Conservation (phyloP, 2,113 vertebrate genomes). For the Petaurus breviceps region DNA sequence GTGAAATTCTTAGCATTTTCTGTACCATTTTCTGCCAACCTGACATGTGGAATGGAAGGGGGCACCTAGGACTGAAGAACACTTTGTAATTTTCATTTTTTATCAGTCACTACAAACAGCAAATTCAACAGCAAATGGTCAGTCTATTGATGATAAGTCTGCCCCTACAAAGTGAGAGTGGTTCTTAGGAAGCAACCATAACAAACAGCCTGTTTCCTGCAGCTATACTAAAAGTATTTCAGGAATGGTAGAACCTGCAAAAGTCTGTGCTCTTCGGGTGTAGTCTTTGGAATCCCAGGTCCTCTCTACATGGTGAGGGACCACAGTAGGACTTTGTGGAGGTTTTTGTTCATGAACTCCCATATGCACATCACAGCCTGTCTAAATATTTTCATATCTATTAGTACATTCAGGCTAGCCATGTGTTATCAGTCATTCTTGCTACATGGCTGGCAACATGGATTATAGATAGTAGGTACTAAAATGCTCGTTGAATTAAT, state of each 20-base stretch:
- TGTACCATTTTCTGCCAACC: neutral
- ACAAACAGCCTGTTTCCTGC: neutral
- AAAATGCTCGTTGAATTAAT: neutral
- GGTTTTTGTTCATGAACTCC: neutral
- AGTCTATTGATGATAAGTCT: neutral
- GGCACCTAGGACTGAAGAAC: neutral
- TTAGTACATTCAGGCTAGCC: neutral
- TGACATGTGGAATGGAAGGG: neutral
- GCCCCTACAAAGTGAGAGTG: neutral
- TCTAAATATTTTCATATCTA: neutral
- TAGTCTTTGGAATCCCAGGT: neutral
- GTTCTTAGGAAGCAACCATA: neutral
- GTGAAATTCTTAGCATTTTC: neutral
- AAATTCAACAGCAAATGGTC: neutral
- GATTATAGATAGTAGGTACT: neutral
- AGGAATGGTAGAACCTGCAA: neutral
- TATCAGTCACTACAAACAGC: neutral
- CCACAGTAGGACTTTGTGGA: neutral
- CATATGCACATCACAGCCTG: neutral
- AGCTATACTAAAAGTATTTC: neutral
- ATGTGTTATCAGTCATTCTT: neutral
- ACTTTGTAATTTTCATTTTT: neutral
- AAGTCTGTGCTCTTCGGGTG: neutral
- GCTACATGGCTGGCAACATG: neutral
- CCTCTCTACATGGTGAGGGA: neutral